Evolutionary conservation across 2,797 vertebrate species (phyloP).

Genomic region (Pseudochaenichthys georgianus): DNA sequence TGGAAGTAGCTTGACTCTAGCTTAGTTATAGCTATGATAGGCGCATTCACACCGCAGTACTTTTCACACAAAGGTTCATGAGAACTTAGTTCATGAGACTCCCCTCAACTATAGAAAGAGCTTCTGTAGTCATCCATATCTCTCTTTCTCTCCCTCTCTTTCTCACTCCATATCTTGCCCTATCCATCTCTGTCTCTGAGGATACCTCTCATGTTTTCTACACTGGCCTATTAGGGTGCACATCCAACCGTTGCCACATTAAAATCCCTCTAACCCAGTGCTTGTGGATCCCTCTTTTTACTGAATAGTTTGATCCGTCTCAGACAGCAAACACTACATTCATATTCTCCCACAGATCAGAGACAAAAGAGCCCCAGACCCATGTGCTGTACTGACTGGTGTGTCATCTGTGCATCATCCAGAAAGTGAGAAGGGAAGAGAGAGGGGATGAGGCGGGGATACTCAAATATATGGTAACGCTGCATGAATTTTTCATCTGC

Average conservation of each 20-base stretch:
- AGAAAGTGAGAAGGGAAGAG: constrained; percentile 40
- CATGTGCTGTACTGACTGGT: constrained; percentile 68
- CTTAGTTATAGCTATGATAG: constrained; percentile 17
- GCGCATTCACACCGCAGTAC: no score
- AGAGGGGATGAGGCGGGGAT: constrained; percentile 50
- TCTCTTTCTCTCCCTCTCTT: constrained; percentile 23
- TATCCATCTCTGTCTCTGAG: constrained; percentile 53
- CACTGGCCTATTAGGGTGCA: constrained; percentile 72
- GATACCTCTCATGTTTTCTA: constrained; percentile 67
- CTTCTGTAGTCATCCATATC: constrained; percentile 57
- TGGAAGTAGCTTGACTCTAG: constrained; percentile 27
- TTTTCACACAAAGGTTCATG: no score
- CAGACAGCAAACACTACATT: constrained; percentile 68
- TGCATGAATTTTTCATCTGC: constrained; percentile 78
- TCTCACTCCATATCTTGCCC: constrained; percentile 39
- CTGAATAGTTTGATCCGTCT: constrained; percentile 67
- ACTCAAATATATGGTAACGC: constrained; percentile 71
- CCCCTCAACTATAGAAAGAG: constrained; percentile 43
- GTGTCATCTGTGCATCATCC: constrained; percentile 72
- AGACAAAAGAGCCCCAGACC: constrained; percentile 64
- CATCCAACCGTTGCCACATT: constrained; percentile 66
- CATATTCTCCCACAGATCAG: constrained; percentile 74
- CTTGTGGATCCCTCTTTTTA: constrained; percentile 62
- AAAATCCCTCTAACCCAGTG: constrained; percentile 65
- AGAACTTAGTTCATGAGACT: background rate